These are phyloP conservation scores for Emydura subglobosa DNA, from an alignment of 2,113 vertebrate genomes.

Conservation along the genomic window DNA sequence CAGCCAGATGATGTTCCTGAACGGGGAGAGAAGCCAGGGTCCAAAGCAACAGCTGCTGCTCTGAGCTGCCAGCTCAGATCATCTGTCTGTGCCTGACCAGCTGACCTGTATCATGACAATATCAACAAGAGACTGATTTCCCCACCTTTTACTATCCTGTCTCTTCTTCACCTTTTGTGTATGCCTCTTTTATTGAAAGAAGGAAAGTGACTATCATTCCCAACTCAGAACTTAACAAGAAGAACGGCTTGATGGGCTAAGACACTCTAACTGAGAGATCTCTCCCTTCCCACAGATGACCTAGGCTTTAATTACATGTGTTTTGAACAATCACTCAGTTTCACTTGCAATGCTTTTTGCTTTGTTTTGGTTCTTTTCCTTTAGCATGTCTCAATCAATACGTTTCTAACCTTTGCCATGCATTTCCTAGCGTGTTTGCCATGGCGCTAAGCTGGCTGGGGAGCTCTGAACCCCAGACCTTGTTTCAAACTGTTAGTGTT, in stretches of 20 bases:
- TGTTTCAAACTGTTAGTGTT: background rate
- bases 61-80: background rate
- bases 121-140: background rate
- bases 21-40: background rate
- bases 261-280: too few relatives aligned
- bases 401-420: background rate
- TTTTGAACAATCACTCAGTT: background rate
- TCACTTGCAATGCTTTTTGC: background rate
- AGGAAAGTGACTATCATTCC: background rate
- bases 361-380: background rate
- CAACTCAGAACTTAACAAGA: background rate
- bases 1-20: background rate
- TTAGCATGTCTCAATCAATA: background rate
- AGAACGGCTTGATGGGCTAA: too few relatives aligned
- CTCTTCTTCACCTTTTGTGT: background rate
- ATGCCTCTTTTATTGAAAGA: background rate
- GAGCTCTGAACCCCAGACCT: background rate
- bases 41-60: background rate
- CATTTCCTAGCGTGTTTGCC: background rate
- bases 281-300: too few relatives aligned
- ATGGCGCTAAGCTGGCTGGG: background rate
- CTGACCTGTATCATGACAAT: background rate
- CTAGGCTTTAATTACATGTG: background rate
- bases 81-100: background rate
- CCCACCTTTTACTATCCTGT: background rate